Evolutionary conservation across 2,888 invertebrate genomes (phyloP).

Genomic region (Epirrhoe alternata): DNA sequence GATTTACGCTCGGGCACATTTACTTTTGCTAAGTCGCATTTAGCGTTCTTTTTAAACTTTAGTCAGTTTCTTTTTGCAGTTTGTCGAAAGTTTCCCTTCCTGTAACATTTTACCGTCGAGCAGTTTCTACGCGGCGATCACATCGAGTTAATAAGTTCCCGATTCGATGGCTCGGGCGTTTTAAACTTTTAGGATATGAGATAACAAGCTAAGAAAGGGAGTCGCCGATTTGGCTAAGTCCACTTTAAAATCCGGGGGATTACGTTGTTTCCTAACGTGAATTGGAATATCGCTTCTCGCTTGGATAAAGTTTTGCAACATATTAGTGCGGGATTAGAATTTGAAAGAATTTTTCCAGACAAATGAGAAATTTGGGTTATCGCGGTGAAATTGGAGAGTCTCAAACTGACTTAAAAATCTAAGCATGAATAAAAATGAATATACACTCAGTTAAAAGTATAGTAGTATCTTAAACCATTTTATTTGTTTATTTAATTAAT

Average conservation of each 20-base stretch:
- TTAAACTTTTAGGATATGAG: conserved; percentile 85
- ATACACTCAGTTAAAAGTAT: no score
- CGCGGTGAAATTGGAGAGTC: background rate
- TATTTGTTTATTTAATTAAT: no score
- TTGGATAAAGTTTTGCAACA: conserved; percentile 43
- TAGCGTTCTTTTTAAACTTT: conserved; percentile 81
- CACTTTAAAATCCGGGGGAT: conserved; percentile 69
- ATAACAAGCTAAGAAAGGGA: conserved; percentile 83
- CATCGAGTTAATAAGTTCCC: conserved; percentile 85
- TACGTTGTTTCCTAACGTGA: conserved; percentile 59
- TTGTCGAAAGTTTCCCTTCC: conserved; percentile 77
- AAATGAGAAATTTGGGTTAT: conserved; percentile 11
- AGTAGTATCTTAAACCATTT: no score
- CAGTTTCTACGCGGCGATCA: conserved; percentile 80
- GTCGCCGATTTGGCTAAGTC: conserved; percentile 81
- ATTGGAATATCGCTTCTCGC: conserved; percentile 55
- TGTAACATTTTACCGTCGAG: conserved; percentile 83
- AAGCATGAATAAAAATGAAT: background rate
- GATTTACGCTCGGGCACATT: conserved; percentile 33
- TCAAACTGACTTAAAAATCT: background rate
- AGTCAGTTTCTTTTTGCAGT: conserved; percentile 78
- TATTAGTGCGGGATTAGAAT: conserved; percentile 37
- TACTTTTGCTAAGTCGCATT: conserved; percentile 70
- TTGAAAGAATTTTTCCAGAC: conserved; percentile 24
- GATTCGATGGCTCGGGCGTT: conserved; percentile 82